These are phyloP conservation scores for Picus viridis DNA, from an alignment of 2,797 vertebrate genomes.

Conservation along the genomic window DNA sequence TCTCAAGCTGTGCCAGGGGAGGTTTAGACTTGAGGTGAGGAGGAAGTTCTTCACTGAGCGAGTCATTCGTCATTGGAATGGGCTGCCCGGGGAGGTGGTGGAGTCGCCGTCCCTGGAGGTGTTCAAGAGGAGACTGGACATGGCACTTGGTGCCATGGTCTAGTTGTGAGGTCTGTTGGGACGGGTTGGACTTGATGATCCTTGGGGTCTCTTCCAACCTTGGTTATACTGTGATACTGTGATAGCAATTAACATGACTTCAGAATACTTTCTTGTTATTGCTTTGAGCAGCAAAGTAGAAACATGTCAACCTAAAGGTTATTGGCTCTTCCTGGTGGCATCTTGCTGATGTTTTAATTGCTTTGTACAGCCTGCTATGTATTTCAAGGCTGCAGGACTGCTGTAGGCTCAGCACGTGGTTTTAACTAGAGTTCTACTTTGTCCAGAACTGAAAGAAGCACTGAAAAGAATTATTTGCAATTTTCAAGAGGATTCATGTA, in stretches of 20 bases:
- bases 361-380: background rate
- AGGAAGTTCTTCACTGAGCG: no score
- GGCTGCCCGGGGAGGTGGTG: no score
- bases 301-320: background rate
- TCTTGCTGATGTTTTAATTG: slow-evolving; percentile 29
- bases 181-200: no score
- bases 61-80: no score
- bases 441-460: background rate
- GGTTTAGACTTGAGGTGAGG: no score
- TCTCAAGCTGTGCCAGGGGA: no score
- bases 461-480: background rate
- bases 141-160: no score
- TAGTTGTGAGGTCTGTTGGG: no score
- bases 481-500: background rate
- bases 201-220: no score
- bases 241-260: background rate
- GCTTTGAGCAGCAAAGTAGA: background rate
- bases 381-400: background rate
- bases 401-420: background rate
- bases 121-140: no score
- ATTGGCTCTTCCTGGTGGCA: background rate
- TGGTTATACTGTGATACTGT: no score
- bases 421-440: background rate
- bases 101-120: no score
- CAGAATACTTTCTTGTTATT: background rate